Base-by-base conservation (phyloP, 2,797 vertebrate species). In the Mormyrus proboscirostris region DNA sequence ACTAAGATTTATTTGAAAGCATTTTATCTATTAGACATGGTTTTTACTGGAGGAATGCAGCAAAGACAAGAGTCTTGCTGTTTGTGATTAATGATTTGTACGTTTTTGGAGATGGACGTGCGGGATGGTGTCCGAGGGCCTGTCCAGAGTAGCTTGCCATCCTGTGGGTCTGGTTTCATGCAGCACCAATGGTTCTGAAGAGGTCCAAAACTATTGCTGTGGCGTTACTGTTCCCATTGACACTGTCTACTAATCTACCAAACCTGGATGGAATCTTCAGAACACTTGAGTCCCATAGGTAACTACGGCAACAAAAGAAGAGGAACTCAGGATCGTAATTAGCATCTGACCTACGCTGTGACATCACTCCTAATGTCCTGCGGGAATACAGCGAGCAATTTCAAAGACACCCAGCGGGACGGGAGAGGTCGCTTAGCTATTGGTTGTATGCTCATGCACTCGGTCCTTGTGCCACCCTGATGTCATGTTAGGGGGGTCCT, bases 1-100 rank as follows among this genome's bases (percentile, higher is more conserved):
- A 97, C 95, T 97, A 97, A 96, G 97, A 95, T 97, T 97, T 96
- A 95, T 98, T 97, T 96, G 96, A 96, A 96, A 96, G 96, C 96
- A 96, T 97, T 98, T 96, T 97, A 95, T 96, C 95, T 96, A 96
- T 97, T 96, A 96, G 96, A 92, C 95, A 94, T 94, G 94, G 92
- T 95, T 93, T 95, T 94, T 95, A 94, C 95, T 93, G 95, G 95
- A 95, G 96, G 96, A 96, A 93, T 90, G 91, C 25, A n/a, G 91
- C 51, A 92, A 95, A 94, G 95, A 95, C 94, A 94, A 93, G 86
- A 65, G 91, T 96, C 94, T 96, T 94, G 93, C 96, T 95, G 94
- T 95, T 95, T 93, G 91, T 96, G 90, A 95, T 93, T 95, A 95
- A 94, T 94, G 94, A 94, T 92, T 94, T 93, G 95, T 94, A 76